Evolutionary conservation across 2,797 vertebrate species (phyloP), one percentile per base, ranked within the genome.

Genomic region (Falco naumanni): DNA sequence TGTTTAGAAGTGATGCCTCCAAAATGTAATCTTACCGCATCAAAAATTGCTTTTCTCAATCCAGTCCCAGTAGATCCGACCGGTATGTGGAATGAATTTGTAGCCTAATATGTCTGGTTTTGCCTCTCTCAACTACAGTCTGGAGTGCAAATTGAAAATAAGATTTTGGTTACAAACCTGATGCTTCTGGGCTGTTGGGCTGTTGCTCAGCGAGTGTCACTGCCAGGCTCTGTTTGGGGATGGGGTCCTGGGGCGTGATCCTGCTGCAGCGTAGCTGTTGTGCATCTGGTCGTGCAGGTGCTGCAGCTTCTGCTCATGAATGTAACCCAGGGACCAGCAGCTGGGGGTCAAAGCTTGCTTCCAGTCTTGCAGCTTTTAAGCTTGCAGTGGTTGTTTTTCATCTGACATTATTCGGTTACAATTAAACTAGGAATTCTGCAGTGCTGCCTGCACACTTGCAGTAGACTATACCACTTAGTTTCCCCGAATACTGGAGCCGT

Each of bases 201-300:
- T 45, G 45, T 45, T 45, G 45, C 43, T 45, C 43, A 45, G 43
- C 17, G 43, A 45, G 43, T 17, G 43, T 45, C 43, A 45, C 45
- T 45, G 45, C 50, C 29, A 14, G 43, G 34, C 25, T 31, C 56
- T 20, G 39, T 3, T 21, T 8, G 6, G 51, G 21, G 48, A 14
- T 4, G 18, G 10, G 75, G 20, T 9, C 1, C 2, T 3, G 10
- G 45, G 45, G n/a, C 2, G 0, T 3, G 3, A 6, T 8, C 21
- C 50, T 25, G 43, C 29, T 7, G 9, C 11, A 33, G 17, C 1
- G 9, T 7, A 7, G 64, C 29, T 0, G 31, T 13, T 26, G 25
- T 8, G 19, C 60, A 41, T 18, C 45, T 18, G 45, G 45, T 45
- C 45, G 8, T 45, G 45, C 26, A 14, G 60, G 13, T 6, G 61